Conservation (phyloP, 1,140 invertebrate genomes). For the Trichoplusia ni region DNA sequence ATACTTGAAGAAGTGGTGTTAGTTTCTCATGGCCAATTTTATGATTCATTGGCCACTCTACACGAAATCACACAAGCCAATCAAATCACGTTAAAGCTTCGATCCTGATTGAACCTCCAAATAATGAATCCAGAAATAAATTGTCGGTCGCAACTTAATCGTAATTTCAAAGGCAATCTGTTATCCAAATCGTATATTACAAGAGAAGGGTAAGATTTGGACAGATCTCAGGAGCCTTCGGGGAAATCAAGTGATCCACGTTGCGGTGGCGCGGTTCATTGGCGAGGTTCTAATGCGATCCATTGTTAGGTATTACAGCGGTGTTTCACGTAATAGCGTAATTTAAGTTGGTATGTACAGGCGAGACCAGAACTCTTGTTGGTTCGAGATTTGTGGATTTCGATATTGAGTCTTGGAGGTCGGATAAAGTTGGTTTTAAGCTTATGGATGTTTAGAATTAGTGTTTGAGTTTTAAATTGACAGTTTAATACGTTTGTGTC, state of each 20-base stretch:
- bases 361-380: not conserved
- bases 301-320: constrained; percentile 38
- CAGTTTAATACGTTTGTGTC: too few species aligned
- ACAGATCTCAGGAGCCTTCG: constrained; percentile 35
- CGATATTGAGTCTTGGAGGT: too few species aligned
- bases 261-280: constrained; percentile 26
- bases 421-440: too few species aligned
- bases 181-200: constrained; percentile 40
- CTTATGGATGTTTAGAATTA: too few species aligned
- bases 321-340: constrained; percentile 37
- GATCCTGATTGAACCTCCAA: constrained; percentile 9
- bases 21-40: too few species aligned
- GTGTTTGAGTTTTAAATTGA: too few species aligned
- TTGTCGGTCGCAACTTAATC: constrained; percentile 22
- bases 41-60: too few species aligned
- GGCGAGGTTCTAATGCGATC: constrained; percentile 28
- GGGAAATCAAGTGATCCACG: constrained; percentile 44
- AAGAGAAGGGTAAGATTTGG: constrained; percentile 43
- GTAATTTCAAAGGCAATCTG: constrained; percentile 39
- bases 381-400: not conserved
- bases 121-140: not conserved
- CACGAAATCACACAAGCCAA: too few species aligned
- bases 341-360: constrained; percentile 41
- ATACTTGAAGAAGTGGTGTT: too few species aligned
- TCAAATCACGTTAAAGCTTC: not conserved